These are phyloP conservation scores for Ophion slaviceki DNA, from an alignment of 2,888 invertebrate genomes.

Conservation along the genomic window DNA sequence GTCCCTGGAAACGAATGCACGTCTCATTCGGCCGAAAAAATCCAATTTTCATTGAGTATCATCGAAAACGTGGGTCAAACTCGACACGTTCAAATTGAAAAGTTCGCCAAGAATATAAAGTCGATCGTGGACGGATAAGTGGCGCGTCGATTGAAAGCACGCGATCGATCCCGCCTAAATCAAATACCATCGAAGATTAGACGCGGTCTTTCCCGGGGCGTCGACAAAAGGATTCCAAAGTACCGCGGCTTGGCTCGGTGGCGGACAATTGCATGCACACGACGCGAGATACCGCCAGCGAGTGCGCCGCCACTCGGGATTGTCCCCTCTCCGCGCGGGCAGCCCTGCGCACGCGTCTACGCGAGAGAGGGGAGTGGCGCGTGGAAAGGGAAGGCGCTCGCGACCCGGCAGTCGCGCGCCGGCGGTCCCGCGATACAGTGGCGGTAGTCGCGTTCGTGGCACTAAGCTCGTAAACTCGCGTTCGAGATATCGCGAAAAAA, in stretches of 20 bases:
- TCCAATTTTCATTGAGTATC: no score
- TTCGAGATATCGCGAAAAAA: constrained; percentile 12
- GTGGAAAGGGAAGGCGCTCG: constrained; percentile 49
- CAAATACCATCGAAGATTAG: no score
- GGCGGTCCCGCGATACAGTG: constrained; percentile 67
- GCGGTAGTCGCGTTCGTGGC: constrained; percentile 63
- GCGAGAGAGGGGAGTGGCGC: neutral
- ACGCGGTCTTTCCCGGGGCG: neutral
- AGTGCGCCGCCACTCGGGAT: neutral
- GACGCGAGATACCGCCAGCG: neutral
- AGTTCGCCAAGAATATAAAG: no score
- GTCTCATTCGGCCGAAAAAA: no score
- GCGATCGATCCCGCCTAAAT: no score
- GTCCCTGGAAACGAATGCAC: no score
- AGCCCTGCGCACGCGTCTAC: neutral
- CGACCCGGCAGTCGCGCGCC: constrained; percentile 68
- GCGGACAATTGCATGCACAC: neutral
- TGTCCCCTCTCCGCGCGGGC: neutral
- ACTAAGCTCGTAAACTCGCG: constrained; percentile 56
- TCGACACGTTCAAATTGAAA: no score
- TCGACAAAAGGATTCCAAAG: neutral
- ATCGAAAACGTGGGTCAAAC: no score
- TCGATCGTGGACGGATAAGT: no score
- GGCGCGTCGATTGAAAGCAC: no score
- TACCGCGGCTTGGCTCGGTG: neutral